Percentiles rank a stretch among this genome's conserved stretches.
Conservation (phyloP, 2,888 invertebrate species). For the Drosophila suboccidentalis region DNA sequence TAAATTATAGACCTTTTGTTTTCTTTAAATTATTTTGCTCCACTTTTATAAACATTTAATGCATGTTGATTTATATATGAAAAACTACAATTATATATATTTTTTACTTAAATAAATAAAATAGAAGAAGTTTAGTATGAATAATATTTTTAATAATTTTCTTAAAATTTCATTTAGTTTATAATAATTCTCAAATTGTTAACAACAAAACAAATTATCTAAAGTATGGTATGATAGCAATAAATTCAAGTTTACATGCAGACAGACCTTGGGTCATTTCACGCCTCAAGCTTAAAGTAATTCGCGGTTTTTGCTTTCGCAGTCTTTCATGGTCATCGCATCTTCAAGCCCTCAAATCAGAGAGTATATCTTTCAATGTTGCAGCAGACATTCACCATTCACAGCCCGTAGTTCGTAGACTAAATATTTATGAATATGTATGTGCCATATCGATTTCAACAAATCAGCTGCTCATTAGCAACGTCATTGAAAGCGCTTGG, state of each 20-base stretch:
- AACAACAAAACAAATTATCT: too few relatives aligned
- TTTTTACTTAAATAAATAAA: too few relatives aligned
- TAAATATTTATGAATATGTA: neutral
- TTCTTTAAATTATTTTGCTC: too few relatives aligned
- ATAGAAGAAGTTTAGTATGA: too few relatives aligned
- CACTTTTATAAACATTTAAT: too few relatives aligned
- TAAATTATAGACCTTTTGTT: neutral
- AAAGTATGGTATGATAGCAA: neutral
- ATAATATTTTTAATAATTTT: too few relatives aligned
- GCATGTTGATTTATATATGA: too few relatives aligned
- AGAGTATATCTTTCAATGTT: constrained; percentile 10
- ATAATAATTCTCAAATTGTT: too few relatives aligned
- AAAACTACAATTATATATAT: too few relatives aligned
- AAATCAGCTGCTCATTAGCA: constrained; percentile 67
- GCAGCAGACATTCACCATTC: constrained; percentile 8
- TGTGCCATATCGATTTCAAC: constrained; percentile 52
- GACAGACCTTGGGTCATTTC: constrained; percentile 42
- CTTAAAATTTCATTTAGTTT: too few relatives aligned
- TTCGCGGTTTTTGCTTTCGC: constrained; percentile 42
- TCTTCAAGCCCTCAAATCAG: constrained; percentile 20
- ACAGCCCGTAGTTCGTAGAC: neutral
- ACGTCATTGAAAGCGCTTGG: constrained; percentile 48
- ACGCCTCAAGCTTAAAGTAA: constrained; percentile 16
- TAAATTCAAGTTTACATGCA: constrained; percentile 4
- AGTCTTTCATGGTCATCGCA: constrained; percentile 46